A percentile compares a stretch with the other conserved stretches of the same genome.
These are phyloP conservation scores for Neoaliturus tenellus DNA, from an alignment of 2,888 invertebrate genomes.

Conservation along the genomic window DNA sequence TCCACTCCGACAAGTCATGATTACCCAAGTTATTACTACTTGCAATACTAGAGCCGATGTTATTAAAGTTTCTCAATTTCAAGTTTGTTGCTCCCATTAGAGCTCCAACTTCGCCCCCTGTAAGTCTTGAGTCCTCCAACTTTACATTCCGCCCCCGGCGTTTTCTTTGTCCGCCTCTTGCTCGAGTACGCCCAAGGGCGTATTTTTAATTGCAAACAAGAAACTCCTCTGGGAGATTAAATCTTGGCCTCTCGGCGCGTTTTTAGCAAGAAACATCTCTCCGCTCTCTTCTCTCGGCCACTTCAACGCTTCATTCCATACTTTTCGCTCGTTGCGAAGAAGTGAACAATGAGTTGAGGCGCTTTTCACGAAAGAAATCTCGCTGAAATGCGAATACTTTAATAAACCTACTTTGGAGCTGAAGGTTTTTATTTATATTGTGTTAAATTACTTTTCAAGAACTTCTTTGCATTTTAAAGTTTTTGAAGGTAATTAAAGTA, in stretches of 20 bases:
- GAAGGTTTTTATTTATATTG: too few relatives aligned
- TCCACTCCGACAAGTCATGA: slow-evolving; percentile 10
- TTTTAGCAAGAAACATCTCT: slow-evolving; percentile 25
- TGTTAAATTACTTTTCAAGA: too few relatives aligned
- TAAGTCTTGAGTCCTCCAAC: slow-evolving; percentile 2
- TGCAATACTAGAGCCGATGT: slow-evolving; percentile 58
- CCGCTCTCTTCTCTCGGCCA: background rate
- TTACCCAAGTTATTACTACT: slow-evolving; percentile 53
- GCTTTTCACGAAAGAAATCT: background rate
- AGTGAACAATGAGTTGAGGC: background rate
- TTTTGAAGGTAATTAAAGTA: too few relatives aligned
- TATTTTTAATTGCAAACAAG: slow-evolving; percentile 39
- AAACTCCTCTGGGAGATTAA: slow-evolving; percentile 36
- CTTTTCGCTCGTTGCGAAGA: background rate
- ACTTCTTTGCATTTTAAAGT: too few relatives aligned
- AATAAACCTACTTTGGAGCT: too few relatives aligned
- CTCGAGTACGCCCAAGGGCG: background rate
- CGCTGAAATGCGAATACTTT: too few relatives aligned
- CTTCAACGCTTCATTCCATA: slow-evolving; percentile 8
- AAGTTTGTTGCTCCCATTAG: slow-evolving; percentile 58
- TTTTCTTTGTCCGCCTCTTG: slow-evolving; percentile 31
- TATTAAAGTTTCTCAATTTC: slow-evolving; percentile 61
- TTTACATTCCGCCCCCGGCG: background rate
- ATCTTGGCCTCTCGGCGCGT: slow-evolving; percentile 35
- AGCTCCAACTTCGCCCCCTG: slow-evolving; percentile 35